Base-by-base conservation (phyloP, 2,113 vertebrate species). In the Poeciliopsis turrubarensis region DNA sequence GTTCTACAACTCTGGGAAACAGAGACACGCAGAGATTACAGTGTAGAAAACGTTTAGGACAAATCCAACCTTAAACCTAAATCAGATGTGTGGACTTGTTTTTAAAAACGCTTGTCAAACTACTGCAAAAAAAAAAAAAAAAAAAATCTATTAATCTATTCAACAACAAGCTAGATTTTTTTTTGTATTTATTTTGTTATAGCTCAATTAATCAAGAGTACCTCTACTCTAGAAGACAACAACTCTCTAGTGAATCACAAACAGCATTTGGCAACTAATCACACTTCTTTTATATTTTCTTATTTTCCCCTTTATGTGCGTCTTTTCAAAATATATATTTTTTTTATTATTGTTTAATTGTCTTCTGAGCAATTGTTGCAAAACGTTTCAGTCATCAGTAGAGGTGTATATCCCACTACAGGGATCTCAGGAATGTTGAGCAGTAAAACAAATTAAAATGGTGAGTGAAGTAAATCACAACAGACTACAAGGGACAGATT, bases 1-100 rank as follows among this genome's bases (percentile, higher is more conserved):
- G 79, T 75, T 57, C 51, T 29, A 32, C 41, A 60, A 66, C 39
- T 62, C 62, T 65, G 61, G 14, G 70, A 73, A 51, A 74, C 19
- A 22, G 70, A 73, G 25, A 64, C 44, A 75, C 22, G 77, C 25
- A 62, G 29, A 68, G 44, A 76, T 76, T 15, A 41, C 31, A 73
- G 44, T 22, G 25, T 41, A 60, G 32, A 17, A n/a, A 54, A n/a
- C 8, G 25, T 57, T n/a, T 57, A 57, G 7, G 51, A 57, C 51
- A 10, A 57, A 57, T 57, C 17, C 25, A 57, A 19, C 5, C 5
- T 47, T 47, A 17, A 19, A 47, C 14, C 17, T 19, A 47, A n/a
- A 11, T 57, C 10, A 57, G 22, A 22, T 62, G 11, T 8, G 7
- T 27, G 6, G 2, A 6, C 61, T 11, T 25, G 22, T 3, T 11